phyloP scores from a whole-genome alignment of 2,797 vertebrate genomes.

The Pipistrellus kuhlii region DNA sequence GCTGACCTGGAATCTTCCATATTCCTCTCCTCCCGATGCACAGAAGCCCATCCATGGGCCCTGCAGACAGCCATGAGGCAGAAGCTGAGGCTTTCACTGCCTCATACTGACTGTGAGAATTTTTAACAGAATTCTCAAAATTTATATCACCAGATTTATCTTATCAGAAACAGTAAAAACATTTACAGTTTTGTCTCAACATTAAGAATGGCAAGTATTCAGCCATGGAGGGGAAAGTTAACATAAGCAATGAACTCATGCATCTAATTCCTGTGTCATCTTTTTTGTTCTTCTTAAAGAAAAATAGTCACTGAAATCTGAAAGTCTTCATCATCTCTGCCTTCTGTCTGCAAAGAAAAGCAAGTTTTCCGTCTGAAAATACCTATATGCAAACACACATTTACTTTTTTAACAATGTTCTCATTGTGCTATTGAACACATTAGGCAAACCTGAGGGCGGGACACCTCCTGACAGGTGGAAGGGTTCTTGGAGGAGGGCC shows the following conservation, averaged over 20 bases:
- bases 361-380: background rate
- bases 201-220: background rate
- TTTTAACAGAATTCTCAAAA: constrained; percentile 14
- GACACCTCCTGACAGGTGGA: background rate
- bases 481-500: background rate
- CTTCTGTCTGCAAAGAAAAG: background rate
- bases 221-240: background rate
- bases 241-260: background rate
- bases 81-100: background rate
- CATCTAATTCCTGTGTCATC: background rate
- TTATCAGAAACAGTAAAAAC: constrained; percentile 5
- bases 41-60: background rate
- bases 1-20: background rate
- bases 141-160: background rate
- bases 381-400: background rate
- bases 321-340: background rate
- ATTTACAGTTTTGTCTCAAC: background rate
- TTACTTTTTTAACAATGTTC: background rate
- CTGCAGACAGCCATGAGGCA: background rate
- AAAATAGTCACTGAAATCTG: background rate
- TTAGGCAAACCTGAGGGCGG: background rate
- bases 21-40: background rate
- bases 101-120: background rate
- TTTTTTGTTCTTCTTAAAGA: background rate
- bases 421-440: background rate